Conservation (phyloP, 2,888 invertebrate species). For the Brachyptera putata region DNA sequence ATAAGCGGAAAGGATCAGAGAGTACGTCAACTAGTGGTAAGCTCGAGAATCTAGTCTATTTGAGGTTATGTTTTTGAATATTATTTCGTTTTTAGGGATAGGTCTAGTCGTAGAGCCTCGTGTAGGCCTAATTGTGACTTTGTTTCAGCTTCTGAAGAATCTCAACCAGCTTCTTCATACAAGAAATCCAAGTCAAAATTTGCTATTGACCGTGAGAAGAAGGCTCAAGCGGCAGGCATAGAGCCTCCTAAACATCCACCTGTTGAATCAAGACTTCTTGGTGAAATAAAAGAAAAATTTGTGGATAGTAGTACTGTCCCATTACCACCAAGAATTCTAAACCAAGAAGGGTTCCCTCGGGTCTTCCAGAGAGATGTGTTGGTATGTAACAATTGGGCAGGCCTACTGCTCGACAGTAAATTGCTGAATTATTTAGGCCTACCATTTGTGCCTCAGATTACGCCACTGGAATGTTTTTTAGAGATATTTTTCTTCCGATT, state of each 20-base stretch:
- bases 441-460: no score
- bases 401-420: no score
- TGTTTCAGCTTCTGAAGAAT: no score
- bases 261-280: conserved; percentile 36
- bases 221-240: neutral
- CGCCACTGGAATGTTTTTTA: no score
- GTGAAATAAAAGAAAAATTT: conserved; percentile 43
- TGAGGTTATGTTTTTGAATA: neutral
- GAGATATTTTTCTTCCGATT: no score
- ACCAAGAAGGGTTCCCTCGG: conserved; percentile 40
- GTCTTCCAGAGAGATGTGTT: conserved; percentile 39
- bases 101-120: no score
- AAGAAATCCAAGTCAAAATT: conserved; percentile 39
- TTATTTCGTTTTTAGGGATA: neutral
- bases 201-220: conserved; percentile 9
- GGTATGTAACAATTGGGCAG: no score
- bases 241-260: neutral
- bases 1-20: conserved; percentile 44
- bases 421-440: no score
- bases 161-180: no score
- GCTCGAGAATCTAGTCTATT: no score
- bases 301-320: conserved; percentile 25
- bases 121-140: no score
- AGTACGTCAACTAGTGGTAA: neutral
- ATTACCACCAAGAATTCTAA: conserved; percentile 21